Evolutionary conservation across 2,797 vertebrate genomes (phyloP).

Genomic region (Alcedo atthis): DNA sequence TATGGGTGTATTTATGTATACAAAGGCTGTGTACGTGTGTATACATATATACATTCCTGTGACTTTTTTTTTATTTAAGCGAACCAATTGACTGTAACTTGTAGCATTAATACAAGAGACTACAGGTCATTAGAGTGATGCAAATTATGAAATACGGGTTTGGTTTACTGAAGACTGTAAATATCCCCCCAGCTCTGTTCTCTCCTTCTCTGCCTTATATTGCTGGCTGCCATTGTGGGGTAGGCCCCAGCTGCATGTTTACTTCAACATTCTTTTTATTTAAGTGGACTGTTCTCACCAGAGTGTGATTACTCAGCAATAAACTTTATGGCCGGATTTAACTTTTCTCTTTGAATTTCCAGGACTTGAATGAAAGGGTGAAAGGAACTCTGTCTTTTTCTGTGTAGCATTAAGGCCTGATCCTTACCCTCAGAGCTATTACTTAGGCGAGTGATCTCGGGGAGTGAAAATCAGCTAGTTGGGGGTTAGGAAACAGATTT

Average conservation of each 20-base stretch:
- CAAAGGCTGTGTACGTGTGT: not conserved
- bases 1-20: not conserved
- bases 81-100: conserved; percentile 65
- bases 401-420: conserved; percentile 47
- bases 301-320: conserved; percentile 84
- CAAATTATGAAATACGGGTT: conserved; percentile 67
- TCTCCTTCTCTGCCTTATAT: conserved; percentile 41
- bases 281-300: conserved; percentile 81
- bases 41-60: not conserved
- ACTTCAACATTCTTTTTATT: conserved; percentile 80
- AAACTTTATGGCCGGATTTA: conserved; percentile 87
- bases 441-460: not conserved
- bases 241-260: conserved; percentile 82
- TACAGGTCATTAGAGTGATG: conserved; percentile 59
- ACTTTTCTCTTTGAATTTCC: conserved; percentile 82
- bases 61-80: not conserved
- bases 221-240: conserved; percentile 68
- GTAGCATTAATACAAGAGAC: conserved; percentile 59
- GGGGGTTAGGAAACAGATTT: not conserved
- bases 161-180: conserved; percentile 66
- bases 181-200: conserved; percentile 45
- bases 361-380: conserved; percentile 80
- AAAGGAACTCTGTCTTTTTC: conserved; percentile 69
- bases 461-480: not conserved
- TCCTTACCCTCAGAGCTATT: conserved; percentile 48